A percentile compares a stretch with the other conserved stretches of the same genome.
Evolutionary conservation across 1,140 invertebrate genomes (phyloP).

Genomic region (Neuroterus valhalla): DNA sequence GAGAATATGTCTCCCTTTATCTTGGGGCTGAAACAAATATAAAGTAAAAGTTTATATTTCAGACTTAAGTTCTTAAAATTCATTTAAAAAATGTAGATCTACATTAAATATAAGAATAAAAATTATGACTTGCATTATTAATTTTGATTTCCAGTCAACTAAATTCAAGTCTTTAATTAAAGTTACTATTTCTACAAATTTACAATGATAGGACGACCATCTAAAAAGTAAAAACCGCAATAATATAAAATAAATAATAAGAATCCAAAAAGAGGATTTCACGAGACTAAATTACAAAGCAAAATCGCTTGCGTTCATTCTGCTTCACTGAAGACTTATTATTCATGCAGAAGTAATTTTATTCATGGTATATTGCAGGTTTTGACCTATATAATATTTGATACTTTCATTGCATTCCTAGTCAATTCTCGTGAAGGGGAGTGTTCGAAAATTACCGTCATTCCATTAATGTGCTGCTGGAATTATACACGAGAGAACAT

Average conservation of each 20-base stretch:
- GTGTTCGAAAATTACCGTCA: conserved; percentile 20
- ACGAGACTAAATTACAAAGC: conserved; percentile 31
- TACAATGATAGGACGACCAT: no score
- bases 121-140: no score
- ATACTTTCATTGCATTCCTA: conserved; percentile 11
- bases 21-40: conserved; percentile 84
- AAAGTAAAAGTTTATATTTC: conserved; percentile 34
- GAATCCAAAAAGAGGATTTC: conserved; percentile 24
- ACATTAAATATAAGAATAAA: no score
- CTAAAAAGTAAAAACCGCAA: no score
- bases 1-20: conserved; percentile 94
- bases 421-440: neutral
- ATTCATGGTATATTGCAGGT: neutral
- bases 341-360: no score
- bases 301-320: neutral
- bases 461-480: neutral
- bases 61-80: conserved; percentile 45
- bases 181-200: no score
- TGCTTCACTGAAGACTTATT: no score
- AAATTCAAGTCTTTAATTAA: no score
- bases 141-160: no score
- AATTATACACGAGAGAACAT: neutral
- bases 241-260: no score
- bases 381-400: neutral
- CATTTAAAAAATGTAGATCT: conserved; percentile 36